phyloP scores from a whole-genome alignment of 2,888 invertebrate genomes.

The Dolomedes plantarius region DNA sequence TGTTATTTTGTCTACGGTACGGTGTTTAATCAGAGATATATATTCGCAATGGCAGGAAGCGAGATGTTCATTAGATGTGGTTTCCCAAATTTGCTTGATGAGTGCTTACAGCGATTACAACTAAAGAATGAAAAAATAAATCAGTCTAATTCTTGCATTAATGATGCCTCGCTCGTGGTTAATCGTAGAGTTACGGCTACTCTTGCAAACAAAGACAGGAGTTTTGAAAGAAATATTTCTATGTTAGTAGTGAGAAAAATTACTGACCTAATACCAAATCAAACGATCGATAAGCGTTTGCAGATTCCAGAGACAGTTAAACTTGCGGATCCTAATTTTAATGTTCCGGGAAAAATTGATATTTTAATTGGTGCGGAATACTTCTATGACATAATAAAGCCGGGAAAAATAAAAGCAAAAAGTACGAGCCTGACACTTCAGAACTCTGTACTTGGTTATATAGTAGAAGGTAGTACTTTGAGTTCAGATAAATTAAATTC shows the following conservation, averaged over 20 bases:
- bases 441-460: background rate
- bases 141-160: too few relatives aligned
- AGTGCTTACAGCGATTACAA: background rate
- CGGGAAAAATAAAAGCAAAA: background rate
- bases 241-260: background rate
- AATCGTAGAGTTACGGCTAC: background rate
- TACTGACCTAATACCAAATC: background rate
- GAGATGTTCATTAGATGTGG: background rate
- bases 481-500: background rate
- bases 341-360: slow-evolving; percentile 19
- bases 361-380: background rate
- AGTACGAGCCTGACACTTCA: background rate
- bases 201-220: slow-evolving; percentile 4
- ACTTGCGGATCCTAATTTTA: slow-evolving; percentile 42
- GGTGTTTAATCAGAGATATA: slow-evolving; percentile 9
- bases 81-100: background rate
- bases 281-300: too few relatives aligned
- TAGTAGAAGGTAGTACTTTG: background rate
- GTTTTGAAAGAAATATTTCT: background rate
- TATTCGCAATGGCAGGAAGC: background rate
- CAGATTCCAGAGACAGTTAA: slow-evolving; percentile 72
- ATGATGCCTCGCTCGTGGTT: background rate
- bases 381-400: slow-evolving; percentile 8
- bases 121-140: background rate
- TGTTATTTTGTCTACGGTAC: too few relatives aligned